Percentiles rank a stretch among this genome's conserved stretches.
These are phyloP conservation scores for Cephalotes varians DNA, from an alignment of 2,888 invertebrate species.

Conservation along the genomic window DNA sequence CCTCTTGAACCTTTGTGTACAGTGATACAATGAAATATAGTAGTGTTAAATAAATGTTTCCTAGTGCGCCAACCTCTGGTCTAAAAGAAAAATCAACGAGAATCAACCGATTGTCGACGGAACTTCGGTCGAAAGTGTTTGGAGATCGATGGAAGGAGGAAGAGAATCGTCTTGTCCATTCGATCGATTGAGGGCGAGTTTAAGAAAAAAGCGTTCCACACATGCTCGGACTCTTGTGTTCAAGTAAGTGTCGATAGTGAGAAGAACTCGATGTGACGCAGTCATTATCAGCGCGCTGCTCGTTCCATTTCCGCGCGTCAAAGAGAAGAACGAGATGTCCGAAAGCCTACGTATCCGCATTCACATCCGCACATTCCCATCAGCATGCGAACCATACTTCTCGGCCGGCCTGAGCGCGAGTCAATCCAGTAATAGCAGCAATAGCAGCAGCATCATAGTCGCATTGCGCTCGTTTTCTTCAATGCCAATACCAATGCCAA, in stretches of 20 bases:
- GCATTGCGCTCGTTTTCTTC: constrained; percentile 29
- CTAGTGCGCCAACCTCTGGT: constrained; percentile 82
- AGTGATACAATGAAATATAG: constrained; percentile 78
- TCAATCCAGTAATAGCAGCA: background rate
- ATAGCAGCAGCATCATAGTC: background rate
- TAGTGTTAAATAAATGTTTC: constrained; percentile 84
- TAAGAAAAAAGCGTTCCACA: constrained; percentile 48
- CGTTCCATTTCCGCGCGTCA: background rate
- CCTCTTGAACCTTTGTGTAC: constrained; percentile 85
- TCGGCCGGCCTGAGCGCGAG: constrained; percentile 5
- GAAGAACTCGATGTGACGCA: constrained; percentile 34
- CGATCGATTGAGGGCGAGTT: constrained; percentile 33
- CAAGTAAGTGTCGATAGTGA: constrained; percentile 73
- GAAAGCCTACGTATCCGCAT: constrained; percentile 10
- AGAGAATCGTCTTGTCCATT: constrained; percentile 40
- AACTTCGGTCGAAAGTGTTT: constrained; percentile 18
- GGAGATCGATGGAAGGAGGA: constrained; percentile 38
- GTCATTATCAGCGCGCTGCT: constrained; percentile 15
- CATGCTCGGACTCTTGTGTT: constrained; percentile 72
- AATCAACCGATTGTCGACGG: constrained; percentile 14
- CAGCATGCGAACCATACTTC: background rate
- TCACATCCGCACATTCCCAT: background rate
- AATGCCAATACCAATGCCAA: constrained; percentile 33
- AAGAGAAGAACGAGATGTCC: background rate
- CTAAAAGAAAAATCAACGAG: constrained; percentile 57